Percentiles rank a stretch among this genome's conserved stretches.
Evolutionary conservation across 2,888 invertebrate genomes (phyloP).

Genomic region (Scaptomyza tumidula): DNA sequence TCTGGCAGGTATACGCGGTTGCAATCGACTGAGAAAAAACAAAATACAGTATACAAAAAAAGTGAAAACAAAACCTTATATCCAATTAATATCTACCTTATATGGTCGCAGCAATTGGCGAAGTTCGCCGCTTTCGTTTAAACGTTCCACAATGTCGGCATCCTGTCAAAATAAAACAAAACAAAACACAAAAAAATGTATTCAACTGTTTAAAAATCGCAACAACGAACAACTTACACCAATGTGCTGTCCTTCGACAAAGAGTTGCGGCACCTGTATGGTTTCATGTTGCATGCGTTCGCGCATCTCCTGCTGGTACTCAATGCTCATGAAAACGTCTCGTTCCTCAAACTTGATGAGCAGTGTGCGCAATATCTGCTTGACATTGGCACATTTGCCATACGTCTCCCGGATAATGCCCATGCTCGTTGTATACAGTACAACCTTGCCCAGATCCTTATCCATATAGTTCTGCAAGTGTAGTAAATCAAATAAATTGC

Average conservation of each 20-base stretch:
- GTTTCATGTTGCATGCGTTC: conserved; percentile 91
- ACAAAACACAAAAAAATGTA: no score
- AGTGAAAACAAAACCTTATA: background rate
- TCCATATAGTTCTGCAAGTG: conserved; percentile 93
- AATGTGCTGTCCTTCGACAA: conserved; percentile 96
- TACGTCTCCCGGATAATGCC: conserved; percentile 95
- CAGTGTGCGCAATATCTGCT: conserved; percentile 95
- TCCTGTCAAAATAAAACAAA: conserved; percentile 83
- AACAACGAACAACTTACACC: conserved; percentile 85
- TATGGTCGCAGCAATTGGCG: conserved; percentile 95
- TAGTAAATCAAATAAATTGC: background rate
- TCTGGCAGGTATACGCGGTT: conserved; percentile 92
- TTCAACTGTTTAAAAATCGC: background rate
- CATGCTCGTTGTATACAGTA: conserved; percentile 97
- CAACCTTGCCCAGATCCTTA: conserved; percentile 96
- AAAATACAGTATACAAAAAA: background rate
- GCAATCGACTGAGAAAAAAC: conserved; percentile 87
- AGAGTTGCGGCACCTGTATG: conserved; percentile 95
- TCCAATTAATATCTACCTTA: conserved; percentile 85
- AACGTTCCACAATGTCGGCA: conserved; percentile 93
- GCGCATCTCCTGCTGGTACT: conserved; percentile 94
- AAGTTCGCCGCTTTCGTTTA: conserved; percentile 97
- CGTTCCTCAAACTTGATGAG: conserved; percentile 96
- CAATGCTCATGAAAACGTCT: conserved; percentile 96
- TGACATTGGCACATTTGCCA: conserved; percentile 95